Percentiles rank a stretch among this genome's conserved stretches.
Evolutionary conservation across 1,140 invertebrate genomes (phyloP).

Genomic region (Ruditapes philippinarum): DNA sequence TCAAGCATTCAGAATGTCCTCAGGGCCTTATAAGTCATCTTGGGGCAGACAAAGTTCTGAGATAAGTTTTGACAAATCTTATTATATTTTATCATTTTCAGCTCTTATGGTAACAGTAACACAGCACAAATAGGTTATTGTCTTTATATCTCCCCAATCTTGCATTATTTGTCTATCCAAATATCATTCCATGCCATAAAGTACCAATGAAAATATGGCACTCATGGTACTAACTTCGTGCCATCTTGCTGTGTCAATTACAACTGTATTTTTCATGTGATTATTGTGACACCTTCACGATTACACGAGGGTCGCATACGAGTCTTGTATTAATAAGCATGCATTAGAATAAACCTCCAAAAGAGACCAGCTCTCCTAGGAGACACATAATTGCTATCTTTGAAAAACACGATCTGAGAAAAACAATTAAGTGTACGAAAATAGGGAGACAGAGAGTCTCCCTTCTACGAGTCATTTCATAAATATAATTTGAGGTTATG

Average conservation of each 20-base stretch:
- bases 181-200: constrained; percentile 48
- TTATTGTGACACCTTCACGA: constrained; percentile 51
- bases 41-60: constrained; percentile 36
- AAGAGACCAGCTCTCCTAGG: constrained; percentile 41
- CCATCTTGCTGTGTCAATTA: constrained; percentile 60
- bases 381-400: constrained; percentile 46
- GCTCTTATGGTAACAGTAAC: constrained; percentile 27
- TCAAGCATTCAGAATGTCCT: not conserved
- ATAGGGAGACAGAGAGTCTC: constrained; percentile 52
- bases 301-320: constrained; percentile 60
- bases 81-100: constrained; percentile 50
- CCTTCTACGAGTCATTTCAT: constrained; percentile 47
- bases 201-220: constrained; percentile 52
- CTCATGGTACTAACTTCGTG: constrained; percentile 41
- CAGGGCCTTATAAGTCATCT: constrained; percentile 34
- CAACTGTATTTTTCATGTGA: constrained; percentile 55
- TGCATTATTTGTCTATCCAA: constrained; percentile 28
- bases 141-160: constrained; percentile 6
- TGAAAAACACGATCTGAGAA: constrained; percentile 65
- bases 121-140: constrained; percentile 19
- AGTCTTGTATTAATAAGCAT: constrained; percentile 55
- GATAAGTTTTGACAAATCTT: constrained; percentile 60
- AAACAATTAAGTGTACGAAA: constrained; percentile 66
- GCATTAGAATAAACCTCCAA: constrained; percentile 59
- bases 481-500: constrained; percentile 69